Percentiles rank a stretch among this genome's conserved stretches.
Conservation (phyloP, 92 coral and sea anemone species). For the Montipora capitata region DNA sequence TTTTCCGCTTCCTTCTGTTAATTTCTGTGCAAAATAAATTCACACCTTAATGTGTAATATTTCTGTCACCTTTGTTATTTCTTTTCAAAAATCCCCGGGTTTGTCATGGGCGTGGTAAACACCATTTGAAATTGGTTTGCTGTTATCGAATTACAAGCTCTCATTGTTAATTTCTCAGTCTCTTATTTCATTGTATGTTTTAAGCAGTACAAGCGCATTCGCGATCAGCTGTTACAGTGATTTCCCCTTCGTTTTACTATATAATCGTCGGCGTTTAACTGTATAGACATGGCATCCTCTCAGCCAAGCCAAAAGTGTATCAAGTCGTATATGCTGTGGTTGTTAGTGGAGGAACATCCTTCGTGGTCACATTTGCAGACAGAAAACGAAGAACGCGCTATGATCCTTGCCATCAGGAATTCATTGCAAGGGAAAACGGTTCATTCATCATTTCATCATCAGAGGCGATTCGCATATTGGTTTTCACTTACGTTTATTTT, state of each 20-base stretch:
- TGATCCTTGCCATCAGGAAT: slow-evolving; percentile 17
- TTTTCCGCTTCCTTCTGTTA: slow-evolving; percentile 14
- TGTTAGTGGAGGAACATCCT: slow-evolving; percentile 16
- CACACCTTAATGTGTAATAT: slow-evolving; percentile 4
- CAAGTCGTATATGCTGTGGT: slow-evolving; percentile 9
- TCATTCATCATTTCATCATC: neutral
- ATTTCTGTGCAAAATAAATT: slow-evolving; percentile 10
- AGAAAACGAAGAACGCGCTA: slow-evolving; percentile 13
- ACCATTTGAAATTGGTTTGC: slow-evolving; percentile 5
- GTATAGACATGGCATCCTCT: neutral
- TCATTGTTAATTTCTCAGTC: slow-evolving; percentile 11
- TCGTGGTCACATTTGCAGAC: slow-evolving; percentile 24
- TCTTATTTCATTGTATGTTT: neutral
- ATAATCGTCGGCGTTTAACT: neutral
- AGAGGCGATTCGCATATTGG: slow-evolving; percentile 1
- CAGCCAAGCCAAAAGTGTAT: slow-evolving; percentile 8
- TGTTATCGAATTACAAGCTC: neutral
- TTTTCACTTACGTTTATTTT: slow-evolving; percentile 12
- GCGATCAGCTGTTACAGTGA: neutral
- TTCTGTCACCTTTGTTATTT: slow-evolving; percentile 10
- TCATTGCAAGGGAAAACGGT: slow-evolving; percentile 7
- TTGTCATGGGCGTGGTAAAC: neutral
- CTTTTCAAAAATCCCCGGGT: slow-evolving; percentile 3
- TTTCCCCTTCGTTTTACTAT: neutral
- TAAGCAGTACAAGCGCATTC: neutral